phyloP scores from a whole-genome alignment of 2,113 vertebrate species.

The Dolichotis patagonum region DNA sequence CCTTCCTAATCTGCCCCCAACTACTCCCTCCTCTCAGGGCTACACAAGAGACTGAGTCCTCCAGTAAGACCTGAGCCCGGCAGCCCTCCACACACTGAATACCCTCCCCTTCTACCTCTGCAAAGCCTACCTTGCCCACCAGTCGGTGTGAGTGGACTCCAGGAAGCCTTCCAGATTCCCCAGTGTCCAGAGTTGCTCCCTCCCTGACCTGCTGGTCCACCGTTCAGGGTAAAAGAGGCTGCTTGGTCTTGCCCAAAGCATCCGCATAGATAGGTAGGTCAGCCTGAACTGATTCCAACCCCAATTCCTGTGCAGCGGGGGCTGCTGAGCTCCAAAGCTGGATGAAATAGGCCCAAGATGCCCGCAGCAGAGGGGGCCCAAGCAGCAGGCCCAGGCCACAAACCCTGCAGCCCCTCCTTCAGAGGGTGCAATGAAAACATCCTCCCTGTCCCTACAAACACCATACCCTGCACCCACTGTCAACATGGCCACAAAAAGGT shows the following conservation, averaged over 20 bases:
- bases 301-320: not conserved
- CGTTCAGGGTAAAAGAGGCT: not conserved
- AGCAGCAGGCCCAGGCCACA: not conserved
- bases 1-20: not conserved
- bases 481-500: not conserved
- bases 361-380: not conserved
- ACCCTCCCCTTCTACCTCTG: not conserved
- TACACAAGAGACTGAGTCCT: not conserved
- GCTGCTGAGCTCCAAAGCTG: not conserved
- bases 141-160: not conserved
- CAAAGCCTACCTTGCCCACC: not conserved
- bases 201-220: not conserved
- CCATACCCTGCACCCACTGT: not conserved
- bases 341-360: not conserved
- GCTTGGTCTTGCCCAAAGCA: not conserved
- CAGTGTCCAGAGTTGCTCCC: not conserved
- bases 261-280: not conserved
- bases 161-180: not conserved
- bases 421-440: not conserved
- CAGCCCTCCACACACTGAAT: not conserved
- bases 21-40: not conserved
- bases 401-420: not conserved
- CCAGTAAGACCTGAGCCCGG: not conserved
- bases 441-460: not conserved
- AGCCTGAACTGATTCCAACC: not conserved